Base-by-base conservation (phyloP, 2,113 vertebrate genomes). In the Caranx melampygus region DNA sequence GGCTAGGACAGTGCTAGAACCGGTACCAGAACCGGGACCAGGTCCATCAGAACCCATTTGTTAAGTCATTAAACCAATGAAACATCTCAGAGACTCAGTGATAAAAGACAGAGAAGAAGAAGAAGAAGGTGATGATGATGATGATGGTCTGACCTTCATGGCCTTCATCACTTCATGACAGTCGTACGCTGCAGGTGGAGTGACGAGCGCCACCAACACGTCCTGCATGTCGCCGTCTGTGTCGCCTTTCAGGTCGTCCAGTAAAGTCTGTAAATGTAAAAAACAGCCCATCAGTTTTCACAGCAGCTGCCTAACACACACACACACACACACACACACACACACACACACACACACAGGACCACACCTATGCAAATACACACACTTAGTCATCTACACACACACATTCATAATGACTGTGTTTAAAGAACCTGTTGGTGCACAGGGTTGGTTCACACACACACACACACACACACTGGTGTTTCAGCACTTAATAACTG, bases 181-280 rank as follows among this genome's bases (percentile, higher is more conserved):
- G 90, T 96, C 95, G 47, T 92, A 96, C 47, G 70, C 54, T 0
- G 94, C 94, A 0, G 95, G 94, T 1, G 93, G 92, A 0, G 89
- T 93, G 61, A 92, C 69, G 0, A 97, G 94, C 5, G 93, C 93
- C 69, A 95, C 92, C 86, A 96, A 89, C 71, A 95, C 33, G 2
- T 81, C 33, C 75, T 94, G 84, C 35, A 97, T 93, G 61, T 95
- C 47, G 0, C 95, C 94, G 2, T 75, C 74, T 20, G 95, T 95
- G 61, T 97, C 96, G 1, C 93, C 89, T 83, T 95, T 90, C 85
- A 97, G 90, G 79, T 96, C 96, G 65, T 94, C 91, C 80, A 93
- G 89, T 60, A 97, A 59, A 0, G 88, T 76, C 96, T 97, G 60
- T 1, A 35, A 35, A 58, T 2, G 16, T 4, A 61, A 45, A 59